A percentile compares a stretch with the other conserved stretches of the same genome.
Conservation (phyloP, 2,888 invertebrate species). For the Cinara cedri region DNA sequence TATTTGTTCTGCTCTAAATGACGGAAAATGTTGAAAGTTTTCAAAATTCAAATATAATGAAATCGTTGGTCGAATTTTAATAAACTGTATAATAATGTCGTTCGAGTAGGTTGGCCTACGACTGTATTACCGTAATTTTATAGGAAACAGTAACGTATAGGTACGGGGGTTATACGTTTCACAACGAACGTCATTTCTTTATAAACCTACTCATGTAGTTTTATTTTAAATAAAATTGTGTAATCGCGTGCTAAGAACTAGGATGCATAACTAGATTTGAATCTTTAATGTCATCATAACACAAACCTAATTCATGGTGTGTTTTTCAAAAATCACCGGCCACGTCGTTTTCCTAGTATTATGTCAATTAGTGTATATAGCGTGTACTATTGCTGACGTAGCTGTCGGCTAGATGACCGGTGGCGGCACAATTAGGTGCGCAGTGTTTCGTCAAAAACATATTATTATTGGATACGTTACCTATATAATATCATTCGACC, state of each 20-base stretch:
- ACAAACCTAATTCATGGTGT: background rate
- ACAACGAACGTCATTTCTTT: slow-evolving; percentile 1
- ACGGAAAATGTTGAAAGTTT: slow-evolving; percentile 10
- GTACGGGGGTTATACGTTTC: background rate
- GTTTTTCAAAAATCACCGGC: background rate
- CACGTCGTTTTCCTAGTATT: background rate
- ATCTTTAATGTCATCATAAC: slow-evolving; percentile 14
- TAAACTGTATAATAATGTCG: no score
- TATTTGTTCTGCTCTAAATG: slow-evolving; percentile 33
- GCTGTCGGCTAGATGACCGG: no score
- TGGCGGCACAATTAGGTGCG: no score
- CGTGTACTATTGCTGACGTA: no score
- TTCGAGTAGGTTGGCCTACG: no score
- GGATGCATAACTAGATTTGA: slow-evolving; percentile 31
- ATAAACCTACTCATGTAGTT: background rate
- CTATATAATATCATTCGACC: no score
- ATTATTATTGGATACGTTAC: no score
- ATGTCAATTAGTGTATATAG: no score
- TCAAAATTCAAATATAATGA: background rate
- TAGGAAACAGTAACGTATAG: no score
- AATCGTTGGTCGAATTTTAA: background rate
- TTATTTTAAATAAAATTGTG: slow-evolving; percentile 20
- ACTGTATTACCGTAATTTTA: background rate
- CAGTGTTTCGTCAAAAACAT: no score
- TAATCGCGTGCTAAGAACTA: background rate